These are phyloP conservation scores for Latrodectus hesperus DNA, from an alignment of 2,888 invertebrate species.

Conservation along the genomic window DNA sequence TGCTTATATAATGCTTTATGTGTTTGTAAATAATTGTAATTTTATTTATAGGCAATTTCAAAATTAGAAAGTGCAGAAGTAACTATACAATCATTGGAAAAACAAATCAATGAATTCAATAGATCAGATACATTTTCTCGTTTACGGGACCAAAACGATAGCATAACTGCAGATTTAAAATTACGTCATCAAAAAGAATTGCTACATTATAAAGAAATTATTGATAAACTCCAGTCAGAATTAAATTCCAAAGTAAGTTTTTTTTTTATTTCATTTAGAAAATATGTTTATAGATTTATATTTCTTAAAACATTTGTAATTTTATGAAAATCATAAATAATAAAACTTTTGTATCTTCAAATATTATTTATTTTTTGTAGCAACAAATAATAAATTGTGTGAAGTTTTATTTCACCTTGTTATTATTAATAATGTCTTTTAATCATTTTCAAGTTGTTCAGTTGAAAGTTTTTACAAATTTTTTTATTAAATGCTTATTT, in stretches of 20 bases:
- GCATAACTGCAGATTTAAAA: conserved; percentile 71
- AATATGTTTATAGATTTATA: too few species aligned
- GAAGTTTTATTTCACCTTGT: too few species aligned
- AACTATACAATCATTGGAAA: conserved; percentile 74
- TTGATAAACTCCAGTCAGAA: conserved; percentile 71
- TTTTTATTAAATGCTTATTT: too few species aligned
- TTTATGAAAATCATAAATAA: too few species aligned
- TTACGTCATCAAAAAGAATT: conserved; percentile 71
- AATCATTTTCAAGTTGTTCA: too few species aligned
- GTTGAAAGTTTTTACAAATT: too few species aligned
- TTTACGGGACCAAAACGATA: conserved; percentile 74
- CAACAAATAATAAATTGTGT: too few species aligned
- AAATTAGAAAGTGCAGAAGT: conserved; percentile 74
- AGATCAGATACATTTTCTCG: conserved; percentile 73
- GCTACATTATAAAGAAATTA: conserved; percentile 72
- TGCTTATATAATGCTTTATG: background rate
- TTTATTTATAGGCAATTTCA: conserved; percentile 72
- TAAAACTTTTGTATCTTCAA: too few species aligned
- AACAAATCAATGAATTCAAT: conserved; percentile 73
- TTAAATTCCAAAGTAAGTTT: conserved; percentile 72
- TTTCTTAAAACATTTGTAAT: too few species aligned
- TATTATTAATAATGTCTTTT: too few species aligned
- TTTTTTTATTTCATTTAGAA: background rate
- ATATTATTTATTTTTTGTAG: too few species aligned
- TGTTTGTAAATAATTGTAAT: background rate